Percentiles rank a stretch among this genome's conserved stretches.
Conservation (phyloP, 1,140 invertebrate genomes). For the Apis cerana region DNA sequence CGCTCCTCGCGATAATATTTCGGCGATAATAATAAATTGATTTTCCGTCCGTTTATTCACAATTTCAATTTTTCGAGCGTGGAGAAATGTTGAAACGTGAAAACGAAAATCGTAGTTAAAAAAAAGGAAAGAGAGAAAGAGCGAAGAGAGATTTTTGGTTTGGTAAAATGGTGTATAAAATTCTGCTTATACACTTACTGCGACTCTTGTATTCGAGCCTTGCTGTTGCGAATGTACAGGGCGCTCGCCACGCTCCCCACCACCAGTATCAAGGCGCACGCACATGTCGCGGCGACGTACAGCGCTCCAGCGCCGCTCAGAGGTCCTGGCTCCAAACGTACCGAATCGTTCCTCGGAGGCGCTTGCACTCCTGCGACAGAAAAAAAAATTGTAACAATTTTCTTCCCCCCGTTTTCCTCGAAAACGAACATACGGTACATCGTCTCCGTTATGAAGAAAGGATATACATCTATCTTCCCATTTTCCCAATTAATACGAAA, state of each 20-base stretch:
- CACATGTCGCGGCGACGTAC: constrained; percentile 90
- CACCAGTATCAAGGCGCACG: constrained; percentile 88
- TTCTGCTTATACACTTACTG: constrained; percentile 83
- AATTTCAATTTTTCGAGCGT: too few relatives aligned
- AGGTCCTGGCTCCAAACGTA: constrained; percentile 84
- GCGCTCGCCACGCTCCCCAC: constrained; percentile 87
- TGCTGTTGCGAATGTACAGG: constrained; percentile 89
- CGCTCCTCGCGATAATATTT: too few relatives aligned
- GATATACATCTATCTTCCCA: too few relatives aligned
- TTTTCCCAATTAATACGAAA: too few relatives aligned
- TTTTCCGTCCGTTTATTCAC: too few relatives aligned
- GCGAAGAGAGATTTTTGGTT: too few relatives aligned
- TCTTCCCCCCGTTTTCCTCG: not conserved
- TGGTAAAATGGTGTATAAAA: not conserved
- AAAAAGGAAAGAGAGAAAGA: too few relatives aligned
- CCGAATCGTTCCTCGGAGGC: constrained; percentile 84
- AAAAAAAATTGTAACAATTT: not conserved
- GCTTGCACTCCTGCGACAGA: constrained; percentile 80
- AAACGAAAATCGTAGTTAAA: too few relatives aligned
- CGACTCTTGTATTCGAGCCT: constrained; percentile 87
- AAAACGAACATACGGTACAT: too few relatives aligned
- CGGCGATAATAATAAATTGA: too few relatives aligned
- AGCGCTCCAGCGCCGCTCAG: constrained; percentile 86
- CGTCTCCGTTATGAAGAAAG: not conserved
- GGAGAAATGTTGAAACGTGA: too few relatives aligned